Base-by-base conservation (phyloP, 2,888 invertebrate species). In the Amphiduros pacificus region DNA sequence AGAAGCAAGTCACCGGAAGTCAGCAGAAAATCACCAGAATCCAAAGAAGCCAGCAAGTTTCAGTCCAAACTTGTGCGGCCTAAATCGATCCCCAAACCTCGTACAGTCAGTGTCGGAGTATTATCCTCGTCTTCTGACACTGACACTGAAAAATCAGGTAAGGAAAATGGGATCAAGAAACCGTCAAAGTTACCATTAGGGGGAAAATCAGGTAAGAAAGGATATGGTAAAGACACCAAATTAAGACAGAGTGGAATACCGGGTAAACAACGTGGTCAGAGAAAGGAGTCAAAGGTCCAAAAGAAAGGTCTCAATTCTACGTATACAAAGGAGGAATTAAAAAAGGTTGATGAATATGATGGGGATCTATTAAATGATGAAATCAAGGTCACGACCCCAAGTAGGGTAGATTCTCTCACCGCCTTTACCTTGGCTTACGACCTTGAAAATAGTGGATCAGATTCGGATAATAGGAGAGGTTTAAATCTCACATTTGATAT, bases 351-450 rank as follows among this genome's bases (percentile, higher is more conserved):
- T 9, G 51, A 51, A 24, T 22, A 51, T 9, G 51, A 51, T 6
- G 28, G 9, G 17, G 36, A 36, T 36, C 36, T 11, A 36, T 11
- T 9, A 11, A 36, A 14, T n/a, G n/a, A n/a, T n/a, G n/a, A n/a
- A n/a, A n/a, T 44, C 6, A 44, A 26, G 3, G 27, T 36, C 4
- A 22, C 9, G 24, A 55, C 32, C 14, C 40, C 51, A n/a, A 26
- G 31, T 20, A n/a, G 59, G 9, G 55, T 65, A 4, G 65, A 65
- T 32, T 20, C 59, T 14, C 50, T 48, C 36, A 60, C 58, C 14
- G 65, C 65, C n/a, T 49, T 60, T 24, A 65, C 65, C n/a, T 44
- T 65, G 31, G 56, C 65, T 28, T 65, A 65, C 32, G 55, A 32
- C 28, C 14, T 65, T n/a, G 62, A 65, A 17, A 24, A 55, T 22